Conservation (phyloP, 2,797 vertebrate species). For the Eulemur rubriventer region DNA sequence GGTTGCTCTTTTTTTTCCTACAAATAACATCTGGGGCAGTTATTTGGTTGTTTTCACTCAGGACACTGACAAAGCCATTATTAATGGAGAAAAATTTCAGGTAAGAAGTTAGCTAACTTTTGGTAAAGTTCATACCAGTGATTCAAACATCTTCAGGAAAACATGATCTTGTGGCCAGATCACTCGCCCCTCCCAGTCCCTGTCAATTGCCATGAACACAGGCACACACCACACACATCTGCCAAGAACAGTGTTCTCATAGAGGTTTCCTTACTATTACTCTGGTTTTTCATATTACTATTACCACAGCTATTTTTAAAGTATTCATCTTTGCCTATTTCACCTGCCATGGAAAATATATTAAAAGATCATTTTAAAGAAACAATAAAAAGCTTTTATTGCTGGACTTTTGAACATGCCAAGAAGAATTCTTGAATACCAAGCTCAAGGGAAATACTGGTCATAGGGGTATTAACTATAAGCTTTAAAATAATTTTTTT, state of each 20-base stretch:
- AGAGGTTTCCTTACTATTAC: neutral
- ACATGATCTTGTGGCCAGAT: neutral
- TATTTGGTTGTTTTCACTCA: constrained; percentile 31
- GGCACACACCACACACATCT: neutral
- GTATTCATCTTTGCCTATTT: neutral
- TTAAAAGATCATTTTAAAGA: neutral
- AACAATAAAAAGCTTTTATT: neutral
- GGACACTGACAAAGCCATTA: constrained; percentile 31
- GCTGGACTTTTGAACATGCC: neutral
- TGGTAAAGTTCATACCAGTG: neutral
- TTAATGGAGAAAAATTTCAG: neutral
- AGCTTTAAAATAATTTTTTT: neutral
- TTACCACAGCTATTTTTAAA: constrained; percentile 16
- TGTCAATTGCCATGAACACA: neutral
- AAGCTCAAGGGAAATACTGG: neutral
- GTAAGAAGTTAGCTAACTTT: neutral
- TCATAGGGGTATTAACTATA: neutral
- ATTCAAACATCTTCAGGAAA: neutral
- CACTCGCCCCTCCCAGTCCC: neutral
- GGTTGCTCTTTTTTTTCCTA: constrained; percentile 9
- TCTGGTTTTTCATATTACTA: neutral
- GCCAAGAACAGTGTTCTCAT: neutral
- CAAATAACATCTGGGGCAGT: neutral
- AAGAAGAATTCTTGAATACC: neutral
- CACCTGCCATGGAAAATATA: neutral